These are phyloP conservation scores for Liolophura sinensis DNA, from an alignment of 1,140 invertebrate genomes.

Conservation along the genomic window DNA sequence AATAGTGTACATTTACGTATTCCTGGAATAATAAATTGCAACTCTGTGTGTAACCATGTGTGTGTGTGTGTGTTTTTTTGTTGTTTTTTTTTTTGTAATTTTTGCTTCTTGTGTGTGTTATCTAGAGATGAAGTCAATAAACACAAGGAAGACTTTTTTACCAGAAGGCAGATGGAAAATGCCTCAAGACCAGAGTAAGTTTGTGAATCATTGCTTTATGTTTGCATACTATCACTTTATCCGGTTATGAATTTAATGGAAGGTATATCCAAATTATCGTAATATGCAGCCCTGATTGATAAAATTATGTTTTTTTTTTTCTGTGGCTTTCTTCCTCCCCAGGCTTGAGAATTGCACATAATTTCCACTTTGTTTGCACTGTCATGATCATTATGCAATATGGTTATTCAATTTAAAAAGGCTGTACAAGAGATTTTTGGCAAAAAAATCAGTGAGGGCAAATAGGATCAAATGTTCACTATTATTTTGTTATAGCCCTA, in stretches of 20 bases:
- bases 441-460: no score
- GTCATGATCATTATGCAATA: background rate
- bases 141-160: constrained; percentile 80
- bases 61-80: background rate
- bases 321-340: background rate
- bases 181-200: constrained; percentile 73
- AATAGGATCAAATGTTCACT: no score
- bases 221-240: background rate
- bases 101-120: constrained; percentile 57
- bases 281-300: background rate
- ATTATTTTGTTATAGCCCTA: no score
- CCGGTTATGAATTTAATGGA: background rate
- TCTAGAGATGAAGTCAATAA: constrained; percentile 67
- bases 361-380: background rate
- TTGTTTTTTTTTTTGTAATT: constrained; percentile 14
- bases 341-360: background rate
- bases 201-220: background rate
- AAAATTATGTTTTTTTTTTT: background rate
- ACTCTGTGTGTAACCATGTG: constrained; percentile 7
- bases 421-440: no score
- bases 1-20: constrained; percentile 61
- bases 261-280: background rate
- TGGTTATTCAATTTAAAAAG: no score
- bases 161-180: constrained; percentile 75
- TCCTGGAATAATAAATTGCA: constrained; percentile 33